Percentiles rank a stretch among this genome's conserved stretches.
These are phyloP conservation scores for Tragelaphus eurycerus DNA, from an alignment of 2,797 vertebrate species.

Conservation along the genomic window DNA sequence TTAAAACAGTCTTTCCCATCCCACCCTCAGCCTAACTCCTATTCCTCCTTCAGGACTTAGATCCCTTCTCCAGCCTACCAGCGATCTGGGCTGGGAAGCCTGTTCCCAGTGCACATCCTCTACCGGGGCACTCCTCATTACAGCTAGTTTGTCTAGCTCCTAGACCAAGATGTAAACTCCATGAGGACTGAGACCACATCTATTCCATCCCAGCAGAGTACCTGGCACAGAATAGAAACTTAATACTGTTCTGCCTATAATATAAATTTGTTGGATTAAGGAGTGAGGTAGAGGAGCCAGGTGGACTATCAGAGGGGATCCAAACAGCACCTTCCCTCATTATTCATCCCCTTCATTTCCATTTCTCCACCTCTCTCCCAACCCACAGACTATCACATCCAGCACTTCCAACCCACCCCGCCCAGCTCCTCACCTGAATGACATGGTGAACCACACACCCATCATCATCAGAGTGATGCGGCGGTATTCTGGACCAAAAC, in stretches of 20 bases:
- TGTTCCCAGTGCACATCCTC: neutral
- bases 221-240: neutral
- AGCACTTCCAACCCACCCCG: neutral
- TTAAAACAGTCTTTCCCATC: neutral
- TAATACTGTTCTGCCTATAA: neutral
- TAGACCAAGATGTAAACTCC: neutral
- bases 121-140: fast-evolving
- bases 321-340: neutral
- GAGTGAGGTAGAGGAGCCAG: neutral
- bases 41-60: neutral
- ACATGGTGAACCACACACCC: slow-evolving; percentile 99
- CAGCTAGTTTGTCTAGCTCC: neutral
- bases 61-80: too few relatives aligned
- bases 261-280: neutral
- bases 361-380: neutral
- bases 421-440: slow-evolving; percentile 90
- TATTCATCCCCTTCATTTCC: neutral
- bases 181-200: neutral
- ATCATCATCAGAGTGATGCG: slow-evolving; percentile 98
- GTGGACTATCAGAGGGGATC: neutral
- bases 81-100: neutral
- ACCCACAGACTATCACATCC: neutral
- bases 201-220: neutral
- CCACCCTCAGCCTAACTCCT: neutral
- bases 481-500: slow-evolving; percentile 92